phyloP scores from a whole-genome alignment of 2,113 vertebrate genomes.

The Campylomormyrus numenius region DNA sequence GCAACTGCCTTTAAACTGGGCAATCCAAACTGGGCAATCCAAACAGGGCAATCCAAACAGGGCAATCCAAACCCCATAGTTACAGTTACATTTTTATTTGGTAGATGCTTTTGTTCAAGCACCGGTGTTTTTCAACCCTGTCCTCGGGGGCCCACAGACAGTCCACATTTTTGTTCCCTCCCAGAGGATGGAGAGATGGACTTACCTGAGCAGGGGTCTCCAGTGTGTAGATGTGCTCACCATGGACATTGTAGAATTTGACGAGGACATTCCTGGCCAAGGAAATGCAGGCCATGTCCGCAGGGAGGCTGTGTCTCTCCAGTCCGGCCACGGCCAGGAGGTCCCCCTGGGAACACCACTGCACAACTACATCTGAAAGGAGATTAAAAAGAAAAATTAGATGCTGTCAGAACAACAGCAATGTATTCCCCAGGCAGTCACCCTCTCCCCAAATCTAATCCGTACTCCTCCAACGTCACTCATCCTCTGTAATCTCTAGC shows the following conservation, averaged over 20 bases:
- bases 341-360: constrained; percentile 97
- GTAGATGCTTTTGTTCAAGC: neutral
- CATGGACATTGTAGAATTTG: constrained; percentile 95
- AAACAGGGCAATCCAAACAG: neutral
- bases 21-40: neutral
- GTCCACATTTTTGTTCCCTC: neutral
- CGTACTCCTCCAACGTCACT: neutral
- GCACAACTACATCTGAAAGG: constrained; percentile 84
- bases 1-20: neutral
- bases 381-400: constrained; percentile 18
- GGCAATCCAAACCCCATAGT: neutral
- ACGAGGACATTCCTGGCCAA: constrained; percentile 80
- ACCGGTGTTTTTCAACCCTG: neutral
- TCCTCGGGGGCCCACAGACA: neutral
- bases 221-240: constrained; percentile 95
- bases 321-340: constrained; percentile 91
- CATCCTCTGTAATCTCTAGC: neutral
- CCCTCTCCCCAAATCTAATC: neutral
- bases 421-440: neutral
- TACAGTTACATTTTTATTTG: neutral
- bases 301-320: constrained; percentile 75
- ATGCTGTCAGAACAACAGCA: neutral
- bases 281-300: constrained; percentile 69
- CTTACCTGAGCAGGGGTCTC: constrained; percentile 90
- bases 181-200: neutral